Percentiles rank a stretch among this genome's conserved stretches.
Conservation (phyloP, 2,797 vertebrate species). For the Syndactyla subalaris region DNA sequence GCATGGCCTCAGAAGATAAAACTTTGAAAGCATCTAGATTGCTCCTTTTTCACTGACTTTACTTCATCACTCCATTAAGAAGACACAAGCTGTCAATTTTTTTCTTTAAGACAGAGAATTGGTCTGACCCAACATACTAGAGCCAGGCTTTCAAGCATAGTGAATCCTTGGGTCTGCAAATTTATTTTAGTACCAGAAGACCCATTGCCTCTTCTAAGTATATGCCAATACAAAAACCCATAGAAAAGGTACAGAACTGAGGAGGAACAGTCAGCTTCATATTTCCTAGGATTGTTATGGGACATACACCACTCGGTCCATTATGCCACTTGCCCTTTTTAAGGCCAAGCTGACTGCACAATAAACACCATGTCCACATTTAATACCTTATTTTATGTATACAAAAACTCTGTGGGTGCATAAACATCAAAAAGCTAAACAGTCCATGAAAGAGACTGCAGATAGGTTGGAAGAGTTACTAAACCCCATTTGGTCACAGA, state of each 20-base stretch:
- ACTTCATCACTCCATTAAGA: neutral
- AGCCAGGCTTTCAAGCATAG: neutral
- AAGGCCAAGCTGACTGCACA: neutral
- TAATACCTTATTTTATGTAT: neutral
- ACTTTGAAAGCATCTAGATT: neutral
- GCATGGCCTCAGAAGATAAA: neutral
- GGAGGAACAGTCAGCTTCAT: neutral
- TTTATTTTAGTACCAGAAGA: neutral
- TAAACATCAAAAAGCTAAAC: constrained; percentile 32
- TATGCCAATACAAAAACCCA: neutral
- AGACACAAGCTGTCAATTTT: neutral
- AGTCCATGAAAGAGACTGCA: neutral
- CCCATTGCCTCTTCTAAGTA: neutral
- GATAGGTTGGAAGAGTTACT: neutral
- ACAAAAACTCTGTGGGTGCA: neutral
- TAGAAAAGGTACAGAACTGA: neutral
- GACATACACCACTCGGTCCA: neutral
- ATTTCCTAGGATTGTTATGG: neutral
- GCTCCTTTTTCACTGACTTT: neutral
- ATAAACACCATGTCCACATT: neutral
- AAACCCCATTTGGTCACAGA: constrained; percentile 29
- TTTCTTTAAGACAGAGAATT: neutral
- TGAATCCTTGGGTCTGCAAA: neutral
- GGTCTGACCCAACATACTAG: neutral
- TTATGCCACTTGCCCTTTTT: neutral